Percentiles rank a stretch among this genome's conserved stretches.
Conservation (phyloP, 2,113 vertebrate species). For the Anhinga anhinga region DNA sequence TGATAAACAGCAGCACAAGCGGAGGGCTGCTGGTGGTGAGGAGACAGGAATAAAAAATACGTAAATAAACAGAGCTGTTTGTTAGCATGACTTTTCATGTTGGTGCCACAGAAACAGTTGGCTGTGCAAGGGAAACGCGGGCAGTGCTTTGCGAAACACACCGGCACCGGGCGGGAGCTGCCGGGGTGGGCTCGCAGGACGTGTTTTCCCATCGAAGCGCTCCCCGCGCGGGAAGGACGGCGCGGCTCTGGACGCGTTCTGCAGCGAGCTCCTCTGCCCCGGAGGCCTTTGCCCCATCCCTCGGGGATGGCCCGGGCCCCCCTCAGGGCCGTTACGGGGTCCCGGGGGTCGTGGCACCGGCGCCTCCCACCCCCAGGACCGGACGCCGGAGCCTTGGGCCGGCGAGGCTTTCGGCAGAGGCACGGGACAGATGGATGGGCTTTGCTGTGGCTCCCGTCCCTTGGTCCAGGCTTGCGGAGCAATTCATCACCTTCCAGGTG, state of each 20-base stretch:
- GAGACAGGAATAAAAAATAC: neutral
- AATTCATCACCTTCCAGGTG: rapidly evolving
- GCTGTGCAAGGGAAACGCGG: neutral
- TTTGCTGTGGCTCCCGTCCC: neutral
- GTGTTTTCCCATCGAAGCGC: rapidly evolving
- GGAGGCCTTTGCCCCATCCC: neutral
- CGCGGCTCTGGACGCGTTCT: neutral
- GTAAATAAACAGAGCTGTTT: neutral
- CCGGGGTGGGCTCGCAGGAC: rapidly evolving
- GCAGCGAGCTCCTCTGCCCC: neutral
- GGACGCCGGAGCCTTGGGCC: neutral
- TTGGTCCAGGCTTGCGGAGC: rapidly evolving
- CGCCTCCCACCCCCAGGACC: neutral
- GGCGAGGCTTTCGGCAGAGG: neutral
- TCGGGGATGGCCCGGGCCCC: neutral
- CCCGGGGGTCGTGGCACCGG: neutral
- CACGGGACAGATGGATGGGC: rapidly evolving
- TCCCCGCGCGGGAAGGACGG: no score
- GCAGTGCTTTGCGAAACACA: neutral
- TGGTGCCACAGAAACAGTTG: neutral
- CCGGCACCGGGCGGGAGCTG: neutral
- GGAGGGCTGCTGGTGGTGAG: conserved; percentile 19
- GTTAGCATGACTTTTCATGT: neutral
- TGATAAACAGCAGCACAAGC: conserved; percentile 69
- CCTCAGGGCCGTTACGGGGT: neutral